Evolutionary conservation across 2,797 vertebrate genomes (phyloP).

Genomic region (Dallia pectoralis): DNA sequence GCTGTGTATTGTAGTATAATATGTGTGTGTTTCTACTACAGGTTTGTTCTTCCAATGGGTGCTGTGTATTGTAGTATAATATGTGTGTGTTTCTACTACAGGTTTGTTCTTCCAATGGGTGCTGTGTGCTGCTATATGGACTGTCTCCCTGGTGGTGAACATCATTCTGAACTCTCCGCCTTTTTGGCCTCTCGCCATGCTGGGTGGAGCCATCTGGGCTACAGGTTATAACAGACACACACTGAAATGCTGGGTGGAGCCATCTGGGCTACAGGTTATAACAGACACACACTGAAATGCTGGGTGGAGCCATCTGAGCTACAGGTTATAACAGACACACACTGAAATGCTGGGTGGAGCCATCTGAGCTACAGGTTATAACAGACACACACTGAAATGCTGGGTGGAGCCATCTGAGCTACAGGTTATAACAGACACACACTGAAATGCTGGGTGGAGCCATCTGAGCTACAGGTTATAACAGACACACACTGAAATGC

Average conservation of each 20-base stretch:
- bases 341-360: too few species aligned
- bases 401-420: too few species aligned
- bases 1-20: too few species aligned
- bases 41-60: slow-evolving; percentile 81
- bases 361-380: too few species aligned
- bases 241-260: too few species aligned
- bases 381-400: too few species aligned
- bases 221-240: slow-evolving; percentile 72
- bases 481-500: too few species aligned
- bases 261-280: slow-evolving; percentile 70
- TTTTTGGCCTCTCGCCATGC: slow-evolving; percentile 85
- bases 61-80: slow-evolving; percentile 70
- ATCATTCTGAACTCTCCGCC: slow-evolving; percentile 73
- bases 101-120: slow-evolving; percentile 80
- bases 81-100: neutral
- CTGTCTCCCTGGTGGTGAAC: slow-evolving; percentile 75
- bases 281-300: neutral
- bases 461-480: too few species aligned
- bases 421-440: too few species aligned
- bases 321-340: too few species aligned
- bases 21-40: neutral
- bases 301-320: too few species aligned
- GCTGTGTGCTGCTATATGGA: slow-evolving; percentile 78
- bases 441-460: too few species aligned
- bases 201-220: slow-evolving; percentile 82